Evolutionary conservation across 2,113 vertebrate species (phyloP), one percentile per base, ranked within the genome.

Genomic region (Phyllopteryx taeniolatus): DNA sequence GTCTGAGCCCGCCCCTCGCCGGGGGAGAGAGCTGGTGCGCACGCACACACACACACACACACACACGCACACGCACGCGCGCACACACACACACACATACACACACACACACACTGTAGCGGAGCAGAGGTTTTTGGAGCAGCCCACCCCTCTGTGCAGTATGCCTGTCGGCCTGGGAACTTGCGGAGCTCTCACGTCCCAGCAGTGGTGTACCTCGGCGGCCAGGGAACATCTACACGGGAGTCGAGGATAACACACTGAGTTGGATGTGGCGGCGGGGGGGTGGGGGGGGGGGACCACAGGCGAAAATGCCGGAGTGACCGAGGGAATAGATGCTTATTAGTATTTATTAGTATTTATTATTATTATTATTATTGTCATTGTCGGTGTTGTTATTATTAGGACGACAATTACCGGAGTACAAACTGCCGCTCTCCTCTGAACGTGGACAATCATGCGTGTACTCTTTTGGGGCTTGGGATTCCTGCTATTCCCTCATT

Each of bases 361-460:
- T 27, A 27, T 27, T 27, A 27, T 27, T 66, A 8, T 27, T 64
- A 43, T 47, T 47, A 31, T 46, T 66, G 44, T 31, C 22, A 27
- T 66, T 47, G 20, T 60, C 13, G 46, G 2, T 35, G 59, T 2
- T 35, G 31, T 35, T 31, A 47, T 66, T 66, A 27, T 65, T 44
- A 46, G 27, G 44, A 81, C 73, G 53, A 73, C 73, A 77, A 85
- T 73, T 74, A 82, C 85, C 86, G 83, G 81, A 87, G 80, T 74
- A 79, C 83, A 81, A 83, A 76, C 80, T 85, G 87, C 73, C 85
- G 89, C 88, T 87, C 83, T 90, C 87, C 77, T 83, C 85, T 80
- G 80, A 91, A 87, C 75, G 85, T 89, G 89, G 90, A 96, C 93
- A 94, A 96, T 92, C 96, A 99, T 98, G 97, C 93, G 94, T 94